Percentiles rank a stretch among this genome's conserved stretches.
Conservation (phyloP, 2,888 invertebrate genomes). For the Osmoderma eremita region DNA sequence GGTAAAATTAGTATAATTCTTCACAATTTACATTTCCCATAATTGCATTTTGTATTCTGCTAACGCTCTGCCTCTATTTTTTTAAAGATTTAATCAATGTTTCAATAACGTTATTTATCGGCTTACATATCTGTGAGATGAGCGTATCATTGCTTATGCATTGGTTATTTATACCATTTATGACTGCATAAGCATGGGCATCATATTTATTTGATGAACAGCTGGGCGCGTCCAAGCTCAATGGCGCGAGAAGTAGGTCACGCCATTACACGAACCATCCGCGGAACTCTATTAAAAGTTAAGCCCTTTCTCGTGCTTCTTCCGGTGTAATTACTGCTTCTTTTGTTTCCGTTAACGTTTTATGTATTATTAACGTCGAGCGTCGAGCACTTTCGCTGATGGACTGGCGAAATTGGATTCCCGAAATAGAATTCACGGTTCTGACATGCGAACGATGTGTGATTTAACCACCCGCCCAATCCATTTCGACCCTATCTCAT, state of each 20-base stretch:
- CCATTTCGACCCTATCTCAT: conserved; percentile 9
- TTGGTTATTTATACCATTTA: neutral
- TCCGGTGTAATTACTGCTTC: conserved; percentile 28
- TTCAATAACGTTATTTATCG: neutral
- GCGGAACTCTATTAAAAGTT: conserved; percentile 25
- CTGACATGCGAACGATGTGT: conserved; percentile 8
- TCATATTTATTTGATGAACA: conserved; percentile 15
- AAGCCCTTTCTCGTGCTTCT: conserved; percentile 14
- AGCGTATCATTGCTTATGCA: neutral
- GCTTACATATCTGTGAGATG: neutral
- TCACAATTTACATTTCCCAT: too few species aligned
- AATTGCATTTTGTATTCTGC: too few species aligned
- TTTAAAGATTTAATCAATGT: too few species aligned
- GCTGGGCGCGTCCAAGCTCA: conserved; percentile 13
- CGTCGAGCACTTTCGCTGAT: conserved; percentile 25
- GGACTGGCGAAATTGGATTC: conserved; percentile 10
- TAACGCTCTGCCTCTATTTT: too few species aligned
- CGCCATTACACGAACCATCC: conserved; percentile 17
- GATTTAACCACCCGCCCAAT: neutral
- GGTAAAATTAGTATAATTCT: too few species aligned
- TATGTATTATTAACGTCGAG: neutral
- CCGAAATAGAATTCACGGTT: conserved; percentile 6
- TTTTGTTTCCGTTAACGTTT: conserved; percentile 26
- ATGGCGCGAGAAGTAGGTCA: conserved; percentile 25
- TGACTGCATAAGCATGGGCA: neutral